Evolutionary conservation across 2,888 invertebrate genomes (phyloP).

Genomic region (Prosopocoilus inquinatus): DNA sequence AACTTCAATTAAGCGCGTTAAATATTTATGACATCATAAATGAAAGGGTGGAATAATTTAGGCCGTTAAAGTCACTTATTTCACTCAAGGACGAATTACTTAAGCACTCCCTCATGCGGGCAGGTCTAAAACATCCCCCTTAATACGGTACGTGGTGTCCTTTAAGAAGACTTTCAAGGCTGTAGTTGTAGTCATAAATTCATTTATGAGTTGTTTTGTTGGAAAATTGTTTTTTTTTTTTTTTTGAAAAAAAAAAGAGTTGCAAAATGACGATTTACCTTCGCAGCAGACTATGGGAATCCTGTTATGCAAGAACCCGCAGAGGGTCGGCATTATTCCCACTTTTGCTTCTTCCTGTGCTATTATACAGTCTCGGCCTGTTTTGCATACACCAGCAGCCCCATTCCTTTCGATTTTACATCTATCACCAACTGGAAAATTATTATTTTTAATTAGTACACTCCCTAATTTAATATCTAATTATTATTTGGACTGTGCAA

Average conservation of each 20-base stretch:
- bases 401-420: slow-evolving; percentile 8
- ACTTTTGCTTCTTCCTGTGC: slow-evolving; percentile 36
- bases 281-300: slow-evolving; percentile 43
- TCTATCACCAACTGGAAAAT: background rate
- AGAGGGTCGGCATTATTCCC: slow-evolving; percentile 39
- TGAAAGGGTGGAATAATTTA: background rate
- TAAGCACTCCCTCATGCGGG: background rate
- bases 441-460: too few species aligned
- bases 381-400: slow-evolving; percentile 13
- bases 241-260: too few species aligned
- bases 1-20: background rate
- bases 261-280: slow-evolving; percentile 22
- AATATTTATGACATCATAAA: background rate
- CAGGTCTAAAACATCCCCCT: too few species aligned
- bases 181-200: too few species aligned
- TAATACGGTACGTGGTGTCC: too few species aligned
- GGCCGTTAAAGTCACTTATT: background rate
- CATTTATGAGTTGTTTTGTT: too few species aligned
- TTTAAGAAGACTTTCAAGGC: too few species aligned
- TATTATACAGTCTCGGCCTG: slow-evolving; percentile 10
- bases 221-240: too few species aligned
- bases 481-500: too few species aligned
- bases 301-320: slow-evolving; percentile 37
- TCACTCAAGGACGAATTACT: background rate
- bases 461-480: too few species aligned